A percentile compares a stretch with the other conserved stretches of the same genome.
Evolutionary conservation across 2,113 vertebrate genomes (phyloP).

Genomic region (Motacilla alba): DNA sequence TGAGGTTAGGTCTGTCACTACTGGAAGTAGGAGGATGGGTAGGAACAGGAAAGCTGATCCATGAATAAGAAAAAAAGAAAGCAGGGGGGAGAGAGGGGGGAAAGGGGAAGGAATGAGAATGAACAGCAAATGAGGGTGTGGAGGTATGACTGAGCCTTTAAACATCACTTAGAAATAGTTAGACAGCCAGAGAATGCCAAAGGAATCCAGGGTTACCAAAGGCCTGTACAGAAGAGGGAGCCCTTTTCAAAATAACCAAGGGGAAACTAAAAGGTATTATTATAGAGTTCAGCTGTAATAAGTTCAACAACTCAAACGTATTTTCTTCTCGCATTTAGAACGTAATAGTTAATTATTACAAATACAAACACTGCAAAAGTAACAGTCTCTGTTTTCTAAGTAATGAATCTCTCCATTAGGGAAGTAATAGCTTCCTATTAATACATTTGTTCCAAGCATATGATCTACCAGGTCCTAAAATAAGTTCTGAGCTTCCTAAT

Average conservation of each 20-base stretch:
- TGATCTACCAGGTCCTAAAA: constrained; percentile 49
- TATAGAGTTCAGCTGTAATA: not conserved
- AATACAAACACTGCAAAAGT: not conserved
- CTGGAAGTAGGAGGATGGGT: not conserved
- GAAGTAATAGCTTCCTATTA: constrained; percentile 62
- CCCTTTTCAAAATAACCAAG: not conserved
- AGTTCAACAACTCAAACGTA: not conserved
- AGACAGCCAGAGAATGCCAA: constrained; percentile 18
- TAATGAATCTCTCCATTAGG: constrained; percentile 30
- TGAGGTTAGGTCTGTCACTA: not conserved
- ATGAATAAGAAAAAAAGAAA: not conserved
- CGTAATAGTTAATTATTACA: not conserved
- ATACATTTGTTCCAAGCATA: constrained; percentile 62
- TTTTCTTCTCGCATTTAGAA: not conserved
- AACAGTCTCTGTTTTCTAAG: not conserved
- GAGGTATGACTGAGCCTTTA: constrained; percentile 20
- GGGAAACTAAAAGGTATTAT: not conserved
- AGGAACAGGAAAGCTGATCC: constrained; percentile 34
- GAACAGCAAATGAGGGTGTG: constrained; percentile 18
- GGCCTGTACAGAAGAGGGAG: constrained; percentile 42
- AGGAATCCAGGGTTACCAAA: not conserved
- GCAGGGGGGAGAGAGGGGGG: too few relatives aligned
- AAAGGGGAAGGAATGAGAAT: not conserved
- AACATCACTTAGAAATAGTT: constrained; percentile 25
- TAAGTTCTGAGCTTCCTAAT: constrained; percentile 20